Evolutionary conservation across 2,113 vertebrate genomes (phyloP).

Genomic region (Egretta garzetta): DNA sequence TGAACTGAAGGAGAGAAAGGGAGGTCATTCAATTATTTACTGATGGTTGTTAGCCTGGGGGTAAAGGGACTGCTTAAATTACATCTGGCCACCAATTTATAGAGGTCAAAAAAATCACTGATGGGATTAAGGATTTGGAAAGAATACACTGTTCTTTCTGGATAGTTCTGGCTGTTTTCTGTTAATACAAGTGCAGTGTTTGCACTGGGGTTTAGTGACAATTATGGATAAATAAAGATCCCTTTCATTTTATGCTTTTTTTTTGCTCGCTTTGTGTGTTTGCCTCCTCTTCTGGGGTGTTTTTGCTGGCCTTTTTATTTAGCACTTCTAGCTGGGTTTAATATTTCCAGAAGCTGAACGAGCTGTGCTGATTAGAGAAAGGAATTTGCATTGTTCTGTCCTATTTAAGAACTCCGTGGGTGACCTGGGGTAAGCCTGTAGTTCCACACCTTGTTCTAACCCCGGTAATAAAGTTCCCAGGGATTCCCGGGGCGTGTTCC

Average conservation of each 20-base stretch:
- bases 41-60: constrained; percentile 28
- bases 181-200: neutral
- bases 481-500: neutral
- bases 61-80: constrained; percentile 33
- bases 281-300: neutral
- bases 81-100: constrained; percentile 31
- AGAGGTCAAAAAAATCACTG: constrained; percentile 44
- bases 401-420: neutral
- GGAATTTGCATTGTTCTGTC: neutral
- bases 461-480: neutral
- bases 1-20: neutral
- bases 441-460: neutral
- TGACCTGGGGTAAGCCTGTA: neutral
- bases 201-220: neutral
- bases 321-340: neutral
- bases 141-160: constrained; percentile 13
- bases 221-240: neutral
- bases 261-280: neutral
- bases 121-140: constrained; percentile 49
- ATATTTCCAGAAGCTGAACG: neutral
- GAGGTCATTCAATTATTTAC: constrained; percentile 49
- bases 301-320: neutral
- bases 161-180: constrained; percentile 9
- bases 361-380: neutral
- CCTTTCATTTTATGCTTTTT: neutral